A percentile compares a stretch with the other conserved stretches of the same genome.
These are phyloP conservation scores for Pycnonotus jocosus DNA, from an alignment of 2,113 vertebrate species.

Conservation along the genomic window DNA sequence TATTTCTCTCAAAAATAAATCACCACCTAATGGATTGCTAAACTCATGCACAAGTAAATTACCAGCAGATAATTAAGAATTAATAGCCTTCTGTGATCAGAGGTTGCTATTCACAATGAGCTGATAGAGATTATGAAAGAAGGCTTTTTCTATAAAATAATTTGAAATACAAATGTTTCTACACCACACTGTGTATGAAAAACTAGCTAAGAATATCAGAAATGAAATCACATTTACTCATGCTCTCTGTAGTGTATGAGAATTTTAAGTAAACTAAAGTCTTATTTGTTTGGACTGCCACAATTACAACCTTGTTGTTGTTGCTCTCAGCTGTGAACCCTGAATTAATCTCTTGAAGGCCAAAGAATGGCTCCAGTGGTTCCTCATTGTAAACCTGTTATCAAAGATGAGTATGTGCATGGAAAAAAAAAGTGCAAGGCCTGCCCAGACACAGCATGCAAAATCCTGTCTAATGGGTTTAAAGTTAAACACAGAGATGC, in stretches of 20 bases:
- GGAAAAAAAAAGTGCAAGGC: neutral
- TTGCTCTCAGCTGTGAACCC: neutral
- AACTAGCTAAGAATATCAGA: constrained; percentile 18
- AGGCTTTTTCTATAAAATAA: constrained; percentile 20
- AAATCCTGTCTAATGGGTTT: neutral
- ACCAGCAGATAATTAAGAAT: constrained; percentile 56
- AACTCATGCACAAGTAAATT: constrained; percentile 47
- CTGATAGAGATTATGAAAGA: constrained; percentile 9
- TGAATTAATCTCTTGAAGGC: neutral
- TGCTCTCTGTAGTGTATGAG: neutral
- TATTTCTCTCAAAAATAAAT: constrained; percentile 51
- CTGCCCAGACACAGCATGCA: neutral
- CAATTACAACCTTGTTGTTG: neutral
- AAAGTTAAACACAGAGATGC: neutral
- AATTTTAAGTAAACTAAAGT: neutral
- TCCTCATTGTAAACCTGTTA: neutral
- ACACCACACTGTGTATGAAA: neutral
- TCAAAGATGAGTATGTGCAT: neutral
- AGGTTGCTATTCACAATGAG: constrained; percentile 21
- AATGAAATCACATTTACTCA: neutral
- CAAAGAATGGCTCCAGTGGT: neutral
- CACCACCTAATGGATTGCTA: constrained; percentile 30
- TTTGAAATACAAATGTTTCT: constrained; percentile 34
- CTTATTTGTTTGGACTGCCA: neutral
- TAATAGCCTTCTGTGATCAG: constrained; percentile 40